Conservation (phyloP, 2,888 invertebrate genomes). For the Piscicola geometra region DNA sequence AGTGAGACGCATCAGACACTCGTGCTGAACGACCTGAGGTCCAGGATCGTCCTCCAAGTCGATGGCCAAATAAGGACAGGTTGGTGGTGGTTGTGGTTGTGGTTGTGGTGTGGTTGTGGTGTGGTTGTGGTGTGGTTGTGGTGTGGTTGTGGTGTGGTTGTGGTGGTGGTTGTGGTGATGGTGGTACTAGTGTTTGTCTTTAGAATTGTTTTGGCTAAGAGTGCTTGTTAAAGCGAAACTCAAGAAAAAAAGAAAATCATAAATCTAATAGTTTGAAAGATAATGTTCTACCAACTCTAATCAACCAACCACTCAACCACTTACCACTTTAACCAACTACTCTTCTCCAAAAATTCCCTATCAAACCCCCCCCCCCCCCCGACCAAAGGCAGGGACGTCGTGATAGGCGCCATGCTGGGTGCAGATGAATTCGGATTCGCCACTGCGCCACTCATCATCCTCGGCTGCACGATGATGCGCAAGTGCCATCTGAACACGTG, state of each 20-base stretch:
- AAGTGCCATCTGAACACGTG: conserved; percentile 99
- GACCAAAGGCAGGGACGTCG: conserved; percentile 79
- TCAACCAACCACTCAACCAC: too few species aligned
- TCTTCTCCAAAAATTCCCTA: too few species aligned
- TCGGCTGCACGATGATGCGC: conserved; percentile 99
- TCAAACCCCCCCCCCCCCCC: too few species aligned
- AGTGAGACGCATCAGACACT: conserved; percentile 97
- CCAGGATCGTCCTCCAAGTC: conserved; percentile 88
- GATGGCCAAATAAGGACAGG: conserved; percentile 76
- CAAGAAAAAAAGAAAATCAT: too few species aligned
- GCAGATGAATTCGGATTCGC: conserved; percentile 99
- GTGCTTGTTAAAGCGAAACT: too few species aligned
- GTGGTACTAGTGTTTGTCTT: too few species aligned
- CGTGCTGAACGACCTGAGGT: conserved; percentile 83
- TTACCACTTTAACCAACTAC: too few species aligned
- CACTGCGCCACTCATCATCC: conserved; percentile 91
- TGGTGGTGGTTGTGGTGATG: too few species aligned
- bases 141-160: not conserved
- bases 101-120: not conserved
- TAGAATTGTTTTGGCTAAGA: too few species aligned
- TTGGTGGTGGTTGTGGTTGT: conserved; percentile 45
- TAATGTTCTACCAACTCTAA: too few species aligned
- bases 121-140: not conserved
- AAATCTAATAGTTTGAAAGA: too few species aligned
- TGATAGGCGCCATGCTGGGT: conserved; percentile 88